phyloP scores from a whole-genome alignment of 2,888 invertebrate species.

The Acanthopleura granulata region DNA sequence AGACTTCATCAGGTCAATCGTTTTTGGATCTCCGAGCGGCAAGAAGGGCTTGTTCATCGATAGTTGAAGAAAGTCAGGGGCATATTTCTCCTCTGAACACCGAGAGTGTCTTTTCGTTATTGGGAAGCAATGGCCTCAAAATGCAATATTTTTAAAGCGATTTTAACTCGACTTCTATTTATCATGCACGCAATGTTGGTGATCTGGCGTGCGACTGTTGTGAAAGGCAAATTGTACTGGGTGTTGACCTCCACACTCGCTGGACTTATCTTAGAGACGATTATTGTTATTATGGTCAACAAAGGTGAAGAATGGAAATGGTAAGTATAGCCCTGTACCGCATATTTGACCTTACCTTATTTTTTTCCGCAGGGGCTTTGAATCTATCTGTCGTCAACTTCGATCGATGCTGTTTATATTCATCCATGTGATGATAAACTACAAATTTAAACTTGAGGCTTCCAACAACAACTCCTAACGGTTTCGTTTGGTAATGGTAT shows the following conservation, averaged over 20 bases:
- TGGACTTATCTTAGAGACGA: constrained; percentile 85
- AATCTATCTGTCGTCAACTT: no score
- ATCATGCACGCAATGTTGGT: constrained; percentile 86
- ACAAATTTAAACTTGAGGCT: no score
- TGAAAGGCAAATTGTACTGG: constrained; percentile 79
- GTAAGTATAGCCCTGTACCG: constrained; percentile 21
- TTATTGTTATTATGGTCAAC: constrained; percentile 90
- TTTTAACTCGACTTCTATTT: constrained; percentile 33
- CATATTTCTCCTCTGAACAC: no score
- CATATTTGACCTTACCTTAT: not conserved
- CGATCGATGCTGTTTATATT: no score
- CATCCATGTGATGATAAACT: no score
- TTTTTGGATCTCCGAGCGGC: no score
- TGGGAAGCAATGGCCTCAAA: constrained; percentile 1
- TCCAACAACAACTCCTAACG: no score
- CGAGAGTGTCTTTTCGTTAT: not conserved
- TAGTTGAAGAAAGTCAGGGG: no score
- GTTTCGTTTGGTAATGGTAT: no score
- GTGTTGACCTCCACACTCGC: constrained; percentile 85
- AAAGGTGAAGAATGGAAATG: constrained; percentile 94
- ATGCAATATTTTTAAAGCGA: constrained; percentile 25
- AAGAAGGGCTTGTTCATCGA: no score
- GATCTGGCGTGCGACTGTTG: constrained; percentile 88
- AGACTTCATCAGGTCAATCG: no score
- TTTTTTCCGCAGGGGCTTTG: no score